Conservation (phyloP, 1,140 invertebrate genomes). For the Frieseomelitta varia region DNA sequence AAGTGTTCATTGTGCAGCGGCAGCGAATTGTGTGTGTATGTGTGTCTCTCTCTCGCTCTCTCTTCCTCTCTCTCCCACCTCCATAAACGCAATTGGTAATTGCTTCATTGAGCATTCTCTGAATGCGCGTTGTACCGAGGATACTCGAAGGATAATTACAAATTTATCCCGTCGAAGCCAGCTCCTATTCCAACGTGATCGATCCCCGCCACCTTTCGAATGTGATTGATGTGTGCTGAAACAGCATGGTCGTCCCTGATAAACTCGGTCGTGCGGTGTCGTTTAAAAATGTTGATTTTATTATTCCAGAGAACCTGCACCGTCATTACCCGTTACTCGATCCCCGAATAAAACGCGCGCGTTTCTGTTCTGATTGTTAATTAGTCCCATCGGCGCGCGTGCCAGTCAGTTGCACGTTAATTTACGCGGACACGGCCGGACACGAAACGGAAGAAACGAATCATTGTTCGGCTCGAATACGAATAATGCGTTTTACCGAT, state of each 20-base stretch:
- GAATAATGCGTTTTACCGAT: neutral
- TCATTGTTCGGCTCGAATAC: neutral
- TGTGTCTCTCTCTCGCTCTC: no score
- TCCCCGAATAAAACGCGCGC: neutral
- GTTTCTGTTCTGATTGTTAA: neutral
- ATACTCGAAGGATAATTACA: slow-evolving; percentile 86
- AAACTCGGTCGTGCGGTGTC: neutral
- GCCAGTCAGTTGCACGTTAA: neutral
- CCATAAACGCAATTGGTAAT: neutral
- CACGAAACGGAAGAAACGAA: neutral
- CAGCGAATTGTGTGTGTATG: no score
- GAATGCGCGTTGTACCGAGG: slow-evolving; percentile 21
- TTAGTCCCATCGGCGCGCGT: neutral
- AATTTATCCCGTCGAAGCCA: slow-evolving; percentile 95
- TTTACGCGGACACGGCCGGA: neutral
- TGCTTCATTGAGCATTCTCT: slow-evolving; percentile 38
- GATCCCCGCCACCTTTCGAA: slow-evolving; percentile 92
- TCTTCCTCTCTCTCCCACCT: no score
- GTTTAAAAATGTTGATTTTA: slow-evolving; percentile 25
- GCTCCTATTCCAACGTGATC: slow-evolving; percentile 94
- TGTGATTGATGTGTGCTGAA: slow-evolving; percentile 97
- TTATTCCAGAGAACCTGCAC: neutral
- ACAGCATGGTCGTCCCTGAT: slow-evolving; percentile 66
- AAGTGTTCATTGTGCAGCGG: neutral
- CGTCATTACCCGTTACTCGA: neutral